Evolutionary conservation across 1,140 invertebrate species (phyloP).

Genomic region (Bombus cullumanus): DNA sequence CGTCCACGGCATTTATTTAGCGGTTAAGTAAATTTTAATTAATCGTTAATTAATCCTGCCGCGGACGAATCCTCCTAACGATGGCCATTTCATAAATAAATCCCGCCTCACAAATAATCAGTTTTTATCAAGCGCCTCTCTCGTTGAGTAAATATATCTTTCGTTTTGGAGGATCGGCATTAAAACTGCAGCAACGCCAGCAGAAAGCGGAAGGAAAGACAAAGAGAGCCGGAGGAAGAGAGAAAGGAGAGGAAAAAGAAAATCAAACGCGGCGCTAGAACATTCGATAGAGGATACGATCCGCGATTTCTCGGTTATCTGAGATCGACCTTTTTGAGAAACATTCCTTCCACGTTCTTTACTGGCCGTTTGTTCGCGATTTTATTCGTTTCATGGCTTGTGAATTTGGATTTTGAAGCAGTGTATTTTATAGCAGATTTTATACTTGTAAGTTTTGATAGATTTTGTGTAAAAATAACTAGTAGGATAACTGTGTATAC

Average conservation of each 20-base stretch:
- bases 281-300: neutral
- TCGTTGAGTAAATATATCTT: neutral
- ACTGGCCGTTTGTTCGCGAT: neutral
- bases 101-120: neutral
- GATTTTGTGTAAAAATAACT: too few relatives aligned
- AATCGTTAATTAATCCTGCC: conserved; percentile 38
- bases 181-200: neutral
- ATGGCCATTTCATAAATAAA: conserved; percentile 10
- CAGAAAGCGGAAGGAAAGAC: neutral
- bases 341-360: neutral
- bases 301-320: neutral
- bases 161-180: neutral
- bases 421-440: neutral
- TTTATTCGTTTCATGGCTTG: neutral
- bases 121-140: neutral
- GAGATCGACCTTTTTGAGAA: neutral
- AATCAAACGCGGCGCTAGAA: neutral
- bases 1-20: conserved; percentile 25
- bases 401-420: too few relatives aligned
- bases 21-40: conserved; percentile 48
- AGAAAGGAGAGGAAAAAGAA: neutral
- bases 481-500: too few relatives aligned
- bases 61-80: neutral
- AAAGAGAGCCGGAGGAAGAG: neutral
- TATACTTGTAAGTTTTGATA: too few relatives aligned